phyloP scores from a whole-genome alignment of 2,797 vertebrate species.

The Siniperca obscura region DNA sequence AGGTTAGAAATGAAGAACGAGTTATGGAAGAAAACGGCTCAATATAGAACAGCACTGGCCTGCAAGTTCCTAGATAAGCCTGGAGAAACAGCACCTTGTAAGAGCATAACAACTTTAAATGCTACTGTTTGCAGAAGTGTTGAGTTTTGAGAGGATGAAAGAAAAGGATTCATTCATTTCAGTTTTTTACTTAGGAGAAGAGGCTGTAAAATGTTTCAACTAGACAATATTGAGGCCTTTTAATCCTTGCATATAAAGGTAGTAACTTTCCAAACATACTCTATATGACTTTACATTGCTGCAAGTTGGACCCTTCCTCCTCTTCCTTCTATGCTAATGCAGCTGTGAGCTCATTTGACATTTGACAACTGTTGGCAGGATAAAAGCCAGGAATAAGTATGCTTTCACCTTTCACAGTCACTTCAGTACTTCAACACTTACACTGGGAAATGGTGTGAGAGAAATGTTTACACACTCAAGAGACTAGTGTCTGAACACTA shows the following conservation, averaged over 20 bases:
- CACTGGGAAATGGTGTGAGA: slow-evolving; percentile 67
- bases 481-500: slow-evolving; percentile 57
- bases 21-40: slow-evolving; percentile 17
- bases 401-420: slow-evolving; percentile 65
- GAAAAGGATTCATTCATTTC: not conserved
- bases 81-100: slow-evolving; percentile 25
- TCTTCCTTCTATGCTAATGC: slow-evolving; percentile 24
- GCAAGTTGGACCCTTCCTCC: not conserved
- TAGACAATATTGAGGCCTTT: not conserved
- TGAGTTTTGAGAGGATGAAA: not conserved
- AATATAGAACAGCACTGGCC: not conserved
- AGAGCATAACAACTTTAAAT: slow-evolving; percentile 11
- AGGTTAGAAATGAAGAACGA: slow-evolving; percentile 43
- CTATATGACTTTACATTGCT: slow-evolving; percentile 20
- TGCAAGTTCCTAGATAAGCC: slow-evolving; percentile 3
- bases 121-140: not conserved
- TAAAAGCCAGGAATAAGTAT: slow-evolving; percentile 65
- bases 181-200: not conserved
- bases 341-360: slow-evolving; percentile 67
- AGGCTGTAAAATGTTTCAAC: not conserved
- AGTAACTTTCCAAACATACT: not conserved
- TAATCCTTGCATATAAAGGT: not conserved
- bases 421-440: slow-evolving; percentile 53
- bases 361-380: slow-evolving; percentile 58
- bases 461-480: slow-evolving; percentile 74